Evolutionary conservation across 2,888 invertebrate genomes (phyloP), one percentile per base, ranked within the genome.

Genomic region (Drepana falcataria): DNA sequence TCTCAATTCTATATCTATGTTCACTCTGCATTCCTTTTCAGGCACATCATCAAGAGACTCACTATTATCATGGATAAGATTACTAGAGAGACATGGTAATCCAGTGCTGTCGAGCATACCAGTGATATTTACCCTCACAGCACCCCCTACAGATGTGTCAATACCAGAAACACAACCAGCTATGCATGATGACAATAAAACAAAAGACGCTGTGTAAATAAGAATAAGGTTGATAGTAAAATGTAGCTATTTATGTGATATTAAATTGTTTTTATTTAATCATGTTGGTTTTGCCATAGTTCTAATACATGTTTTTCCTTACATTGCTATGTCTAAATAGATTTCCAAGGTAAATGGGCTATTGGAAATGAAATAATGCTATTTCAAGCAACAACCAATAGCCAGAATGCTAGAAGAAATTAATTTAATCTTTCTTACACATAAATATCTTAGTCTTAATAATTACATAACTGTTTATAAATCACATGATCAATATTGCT

Each of bases 21-120:
- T 35, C 49, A 49, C 35, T 59, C 33, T 53, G 35, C 37, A 40
- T 7, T 7, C 40, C 2, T 54, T 80, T 77, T 54, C 77, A 92
- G 98, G 98, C 53, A 95, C 96, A 6, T 96, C 96, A 21, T 95
- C 95, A 56, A 94, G 96, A 83, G 98, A 98, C 85, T 98, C 98
- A 0, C 85, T 99, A 4, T 83, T 98, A n/a, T 97, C 97, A 0
- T 99, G 96, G 98, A 94, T 98, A 72, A 93, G 97, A 53, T 92
- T 95, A 70, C 79, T 98, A 63, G 96, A 98, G 81, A 92, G 92
- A 56, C 88, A 94, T 72, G 94, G 93, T 0, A 97, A 97, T 85
- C 95, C 96, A 0, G 78, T 91, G 6, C 83, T 99, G 57, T 92
- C 93, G 53, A 90, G 92, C 59, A 93, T 96, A 68, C 96, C 97